Base-by-base conservation (phyloP, 2,888 invertebrate species). In the Drosophila barbarae region DNA sequence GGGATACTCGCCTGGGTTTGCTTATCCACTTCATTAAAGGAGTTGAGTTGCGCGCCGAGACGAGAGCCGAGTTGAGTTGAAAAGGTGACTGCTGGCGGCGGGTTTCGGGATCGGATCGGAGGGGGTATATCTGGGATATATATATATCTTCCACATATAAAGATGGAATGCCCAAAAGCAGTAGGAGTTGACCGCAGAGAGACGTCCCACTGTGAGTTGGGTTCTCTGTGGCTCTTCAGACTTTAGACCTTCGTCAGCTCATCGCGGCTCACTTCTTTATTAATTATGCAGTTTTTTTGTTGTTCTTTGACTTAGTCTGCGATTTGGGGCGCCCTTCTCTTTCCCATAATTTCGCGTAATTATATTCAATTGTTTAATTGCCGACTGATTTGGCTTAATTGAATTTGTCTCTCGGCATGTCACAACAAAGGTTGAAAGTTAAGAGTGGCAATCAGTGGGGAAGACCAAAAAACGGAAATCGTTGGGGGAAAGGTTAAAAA, bases 1-100 rank as follows among this genome's bases (percentile, higher is more conserved):
- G 71, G 69, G 54, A 55, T 71, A 46, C 65, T 34, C 50, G 53
- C 15, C 36, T 44, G 73, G n/a, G 72, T 72, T 72, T 84, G 65
- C 71, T 82, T 82, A 73, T 76, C 74, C 84, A 81, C 84, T 85
- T 85, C 84, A 85, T 80, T 80, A 85, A 85, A 80, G 85, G 84
- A 80, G 84, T 69, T 46, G 46, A 28, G 44, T 44, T 28, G 44
- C 49, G 52, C 51, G 36, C 41, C 21, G 34, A 18, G 35, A 51
- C 26, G 18, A 18, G 18, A 18, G 28, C 1, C 30, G 18, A 28
- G 51, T 35, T 34, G 35, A 50, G 46, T 54, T 46, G 63, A 61
- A 39, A 41, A 46, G 58, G 36, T 57, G 34, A 47, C 47, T 53
- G 54, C 44, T 32, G 35, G 21, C 18, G 38, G 18, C 15, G 32